Conservation (phyloP, 2,888 invertebrate species). For the Pelosia muscerda region DNA sequence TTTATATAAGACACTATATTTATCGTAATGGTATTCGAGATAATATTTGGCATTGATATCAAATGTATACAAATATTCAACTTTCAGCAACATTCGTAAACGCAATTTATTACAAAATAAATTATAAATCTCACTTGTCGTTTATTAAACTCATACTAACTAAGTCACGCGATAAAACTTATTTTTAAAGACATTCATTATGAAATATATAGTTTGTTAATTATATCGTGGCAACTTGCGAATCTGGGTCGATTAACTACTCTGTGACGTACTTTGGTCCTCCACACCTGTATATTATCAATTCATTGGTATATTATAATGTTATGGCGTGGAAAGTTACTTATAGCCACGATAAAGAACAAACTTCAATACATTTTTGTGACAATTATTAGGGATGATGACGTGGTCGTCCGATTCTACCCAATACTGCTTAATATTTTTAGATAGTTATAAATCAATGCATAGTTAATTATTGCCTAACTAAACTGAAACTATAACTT, state of each 20-base stretch:
- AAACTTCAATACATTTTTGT: conserved; percentile 48
- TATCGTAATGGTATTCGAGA: conserved; percentile 49
- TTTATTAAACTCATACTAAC: conserved; percentile 62
- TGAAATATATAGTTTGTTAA: conserved; percentile 42
- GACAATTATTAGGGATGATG: too few relatives aligned
- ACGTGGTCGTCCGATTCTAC: too few relatives aligned
- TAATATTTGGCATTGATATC: conserved; percentile 52
- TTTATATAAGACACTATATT: conserved; percentile 32
- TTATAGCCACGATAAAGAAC: conserved; percentile 7
- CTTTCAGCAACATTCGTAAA: conserved; percentile 41
- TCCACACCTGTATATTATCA: background rate
- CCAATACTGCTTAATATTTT: too few relatives aligned
- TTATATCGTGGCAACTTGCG: conserved; percentile 3
- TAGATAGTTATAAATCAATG: too few relatives aligned
- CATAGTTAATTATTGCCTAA: too few relatives aligned
- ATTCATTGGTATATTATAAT: background rate
- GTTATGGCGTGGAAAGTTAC: background rate
- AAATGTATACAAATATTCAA: conserved; percentile 21
- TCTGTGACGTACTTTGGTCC: background rate
- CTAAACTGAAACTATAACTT: too few relatives aligned
- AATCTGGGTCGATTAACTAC: background rate
- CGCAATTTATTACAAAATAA: conserved; percentile 44
- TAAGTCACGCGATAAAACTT: conserved; percentile 61
- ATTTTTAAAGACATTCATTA: conserved; percentile 65
- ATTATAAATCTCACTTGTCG: conserved; percentile 66